Percentiles rank a stretch among this genome's conserved stretches.
Evolutionary conservation across 2,888 invertebrate species (phyloP).

Genomic region (Brenthis daphne): DNA sequence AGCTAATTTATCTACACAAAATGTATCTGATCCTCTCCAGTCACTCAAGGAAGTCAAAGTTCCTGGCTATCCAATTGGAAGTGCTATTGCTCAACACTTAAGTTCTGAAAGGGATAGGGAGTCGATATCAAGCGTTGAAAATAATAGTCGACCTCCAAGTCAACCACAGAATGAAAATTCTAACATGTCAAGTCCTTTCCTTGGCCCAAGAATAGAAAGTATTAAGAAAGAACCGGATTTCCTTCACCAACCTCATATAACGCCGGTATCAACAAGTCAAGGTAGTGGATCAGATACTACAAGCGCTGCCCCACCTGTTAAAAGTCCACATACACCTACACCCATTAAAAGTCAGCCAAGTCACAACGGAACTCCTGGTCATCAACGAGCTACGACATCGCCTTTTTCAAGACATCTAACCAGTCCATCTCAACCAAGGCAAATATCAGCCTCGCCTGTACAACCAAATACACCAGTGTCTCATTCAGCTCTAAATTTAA

Average conservation of each 20-base stretch:
- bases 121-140: slow-evolving; percentile 75
- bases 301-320: slow-evolving; percentile 81
- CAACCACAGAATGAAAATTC: slow-evolving; percentile 75
- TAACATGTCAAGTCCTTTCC: slow-evolving; percentile 79
- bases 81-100: slow-evolving; percentile 75
- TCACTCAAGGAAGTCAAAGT: slow-evolving; percentile 91
- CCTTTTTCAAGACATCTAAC: slow-evolving; percentile 77
- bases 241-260: slow-evolving; percentile 75
- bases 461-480: slow-evolving; percentile 76
- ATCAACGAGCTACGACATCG: slow-evolving; percentile 72
- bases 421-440: slow-evolving; percentile 75
- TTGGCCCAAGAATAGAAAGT: slow-evolving; percentile 86
- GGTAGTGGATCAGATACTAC: slow-evolving; percentile 65
- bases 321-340: slow-evolving; percentile 79
- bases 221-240: slow-evolving; percentile 89
- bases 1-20: slow-evolving; percentile 77
- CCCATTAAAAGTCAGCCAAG: slow-evolving; percentile 75
- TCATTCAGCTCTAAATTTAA: slow-evolving; percentile 84
- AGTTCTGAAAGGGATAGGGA: slow-evolving; percentile 77
- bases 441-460: slow-evolving; percentile 76
- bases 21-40: slow-evolving; percentile 86
- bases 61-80: slow-evolving; percentile 85
- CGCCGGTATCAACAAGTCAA: slow-evolving; percentile 78
- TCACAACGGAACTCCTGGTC: slow-evolving; percentile 68
- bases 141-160: slow-evolving; percentile 74